Evolutionary conservation across 37 sponge, comb jelly and placozoan genomes (phyloP), one percentile per base, ranked within the genome.

Genomic region (Corticium candelabrum): DNA sequence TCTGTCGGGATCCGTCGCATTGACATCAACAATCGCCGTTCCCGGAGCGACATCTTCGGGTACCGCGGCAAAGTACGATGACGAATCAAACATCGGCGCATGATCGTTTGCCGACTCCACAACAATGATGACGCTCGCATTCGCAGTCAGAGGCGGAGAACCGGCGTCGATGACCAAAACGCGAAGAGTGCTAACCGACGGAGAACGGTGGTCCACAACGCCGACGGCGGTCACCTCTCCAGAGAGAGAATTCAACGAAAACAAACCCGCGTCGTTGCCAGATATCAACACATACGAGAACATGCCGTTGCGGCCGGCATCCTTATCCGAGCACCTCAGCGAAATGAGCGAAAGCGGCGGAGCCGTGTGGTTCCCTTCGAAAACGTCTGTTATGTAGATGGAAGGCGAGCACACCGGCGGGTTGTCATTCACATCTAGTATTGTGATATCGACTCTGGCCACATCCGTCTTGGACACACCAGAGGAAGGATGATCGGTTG

Each of bases 1-100:
- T 35, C 4, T 32, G 21, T 91, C 92, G n/a, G 38, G 38, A 34
- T 91, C 92, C 1, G 71, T 85, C 11, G 92, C 92, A 31, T 15
- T 29, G 0, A 91, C 88, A 0, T 40, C 36, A 29, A 0, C 37
- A 27, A 68, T 78, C 2, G 31, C 2, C 1, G 39, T 39, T 1
- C 90, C 90, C 27, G 85, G 76, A 1, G 30, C 2, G 40, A 78
- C 39, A 37, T 73, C 74, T 76, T 91, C 92, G 50, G 41, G 39
- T 3, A 91, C 34, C 11, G 62, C 37, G 39, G 79, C 75, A n/a
- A 29, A 1, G 79, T 91, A 87, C 0, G 72, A 37, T 38, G 34
- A 32, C 15, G 76, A 68, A 5, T 76, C 83, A 83, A 91, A 91
- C 35, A 36, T 32, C 36, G 92, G 92, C 37, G 39, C 37, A 79